Percentiles rank a stretch among this genome's conserved stretches.
phyloP scores from a whole-genome alignment of 2,797 vertebrate genomes.

The Sebastes matsubarae region DNA sequence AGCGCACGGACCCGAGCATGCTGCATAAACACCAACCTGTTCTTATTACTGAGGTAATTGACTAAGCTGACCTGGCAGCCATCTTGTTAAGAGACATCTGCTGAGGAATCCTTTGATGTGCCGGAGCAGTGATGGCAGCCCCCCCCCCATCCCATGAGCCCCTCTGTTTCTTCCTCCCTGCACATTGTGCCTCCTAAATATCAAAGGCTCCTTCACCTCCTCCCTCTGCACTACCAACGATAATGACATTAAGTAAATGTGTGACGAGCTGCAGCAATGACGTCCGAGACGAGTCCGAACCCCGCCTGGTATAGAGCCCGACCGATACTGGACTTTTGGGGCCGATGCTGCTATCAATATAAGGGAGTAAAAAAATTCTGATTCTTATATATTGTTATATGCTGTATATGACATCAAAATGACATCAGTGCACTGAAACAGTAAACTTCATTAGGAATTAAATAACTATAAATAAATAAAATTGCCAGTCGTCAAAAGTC shows the following conservation, averaged over 20 bases:
- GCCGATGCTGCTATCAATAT: too few relatives aligned
- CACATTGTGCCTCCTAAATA: constrained; percentile 50
- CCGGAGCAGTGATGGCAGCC: constrained; percentile 45
- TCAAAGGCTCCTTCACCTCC: constrained; percentile 56
- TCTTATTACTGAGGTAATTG: constrained; percentile 55
- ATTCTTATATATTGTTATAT: too few relatives aligned
- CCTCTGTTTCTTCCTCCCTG: constrained; percentile 46
- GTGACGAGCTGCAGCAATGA: constrained; percentile 47
- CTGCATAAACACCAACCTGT: constrained; percentile 33
- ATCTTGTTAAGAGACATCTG: constrained; percentile 75
- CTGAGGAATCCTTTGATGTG: constrained; percentile 71
- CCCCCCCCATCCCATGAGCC: constrained; percentile 46
- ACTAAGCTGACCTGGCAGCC: constrained; percentile 66
- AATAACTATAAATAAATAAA: too few relatives aligned
- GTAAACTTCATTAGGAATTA: too few relatives aligned
- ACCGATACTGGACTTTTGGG: too few relatives aligned
- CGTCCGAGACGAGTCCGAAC: constrained; percentile 16
- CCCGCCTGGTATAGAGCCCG: too few relatives aligned
- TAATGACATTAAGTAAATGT: constrained; percentile 60
- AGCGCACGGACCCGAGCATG: not conserved
- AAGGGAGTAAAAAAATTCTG: too few relatives aligned
- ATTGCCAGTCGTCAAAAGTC: too few relatives aligned
- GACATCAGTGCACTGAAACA: too few relatives aligned
- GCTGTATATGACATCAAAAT: too few relatives aligned
- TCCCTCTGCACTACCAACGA: constrained; percentile 21